These are phyloP conservation scores for Tretioscincus oriximinensis DNA, from an alignment of 2,113 vertebrate genomes.

Conservation along the genomic window DNA sequence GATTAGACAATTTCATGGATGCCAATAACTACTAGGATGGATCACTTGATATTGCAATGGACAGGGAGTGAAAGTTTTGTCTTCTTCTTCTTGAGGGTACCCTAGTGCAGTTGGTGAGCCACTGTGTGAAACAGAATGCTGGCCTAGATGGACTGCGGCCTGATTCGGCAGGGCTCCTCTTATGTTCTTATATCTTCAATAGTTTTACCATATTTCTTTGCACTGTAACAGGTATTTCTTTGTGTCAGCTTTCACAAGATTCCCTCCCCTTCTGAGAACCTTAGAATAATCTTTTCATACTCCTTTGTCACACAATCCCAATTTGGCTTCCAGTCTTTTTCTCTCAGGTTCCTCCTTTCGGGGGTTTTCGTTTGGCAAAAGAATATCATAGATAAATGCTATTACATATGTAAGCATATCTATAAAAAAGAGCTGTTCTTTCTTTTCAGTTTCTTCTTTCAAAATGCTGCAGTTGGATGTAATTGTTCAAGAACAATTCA, in stretches of 20 bases:
- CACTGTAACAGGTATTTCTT: not conserved
- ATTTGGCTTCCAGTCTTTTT: constrained; percentile 1
- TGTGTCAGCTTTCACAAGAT: not conserved
- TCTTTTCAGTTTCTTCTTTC: not conserved
- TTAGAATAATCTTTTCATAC: not conserved
- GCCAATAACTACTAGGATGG: too few species aligned
- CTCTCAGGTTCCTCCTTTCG: not conserved
- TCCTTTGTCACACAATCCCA: not conserved
- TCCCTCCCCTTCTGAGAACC: not conserved
- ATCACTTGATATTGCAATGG: too few species aligned
- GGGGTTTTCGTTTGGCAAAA: constrained; percentile 8
- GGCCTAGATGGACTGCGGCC: too few species aligned
- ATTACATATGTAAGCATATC: not conserved
- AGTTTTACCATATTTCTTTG: not conserved
- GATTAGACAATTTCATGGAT: too few species aligned
- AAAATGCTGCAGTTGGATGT: not conserved
- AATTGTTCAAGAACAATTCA: not conserved
- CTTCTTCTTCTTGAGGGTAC: too few species aligned
- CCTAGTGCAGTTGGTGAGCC: too few species aligned
- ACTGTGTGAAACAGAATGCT: too few species aligned
- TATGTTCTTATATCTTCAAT: not conserved
- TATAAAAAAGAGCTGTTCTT: not conserved
- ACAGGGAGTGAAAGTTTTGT: too few species aligned
- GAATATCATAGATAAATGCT: not conserved
- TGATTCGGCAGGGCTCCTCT: too few species aligned